Conservation (phyloP, 1,140 invertebrate genomes). For the Vanessa tameamea region DNA sequence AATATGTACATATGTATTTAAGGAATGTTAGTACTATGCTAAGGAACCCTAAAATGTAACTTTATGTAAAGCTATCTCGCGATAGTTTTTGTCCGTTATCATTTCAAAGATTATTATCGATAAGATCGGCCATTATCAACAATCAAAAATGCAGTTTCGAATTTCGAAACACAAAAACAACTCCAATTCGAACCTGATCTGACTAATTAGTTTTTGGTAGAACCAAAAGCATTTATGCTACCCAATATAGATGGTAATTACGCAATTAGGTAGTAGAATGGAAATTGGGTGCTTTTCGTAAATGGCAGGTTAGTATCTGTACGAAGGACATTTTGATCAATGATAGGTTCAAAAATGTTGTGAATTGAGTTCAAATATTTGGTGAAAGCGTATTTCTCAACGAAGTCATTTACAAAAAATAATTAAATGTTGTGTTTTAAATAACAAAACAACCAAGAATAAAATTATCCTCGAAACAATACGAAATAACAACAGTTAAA, state of each 20-base stretch:
- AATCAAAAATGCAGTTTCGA: constrained; percentile 35
- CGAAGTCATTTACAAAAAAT: neutral
- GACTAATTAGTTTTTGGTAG: constrained; percentile 31
- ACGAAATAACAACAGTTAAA: no score
- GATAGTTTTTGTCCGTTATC: constrained; percentile 32
- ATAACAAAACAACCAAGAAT: no score
- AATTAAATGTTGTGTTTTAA: neutral
- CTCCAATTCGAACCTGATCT: constrained; percentile 25
- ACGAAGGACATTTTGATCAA: constrained; percentile 1
- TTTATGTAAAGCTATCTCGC: constrained; percentile 15
- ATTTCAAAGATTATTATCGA: constrained; percentile 35
- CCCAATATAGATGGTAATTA: constrained; percentile 31
- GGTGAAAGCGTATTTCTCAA: neutral
- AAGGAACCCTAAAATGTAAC: neutral
- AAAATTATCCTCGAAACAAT: no score
- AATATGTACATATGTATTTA: no score
- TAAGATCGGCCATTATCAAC: constrained; percentile 34
- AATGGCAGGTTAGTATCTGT: constrained; percentile 16
- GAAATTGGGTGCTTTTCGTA: constrained; percentile 21
- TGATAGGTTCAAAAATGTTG: neutral
- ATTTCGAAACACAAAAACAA: constrained; percentile 33
- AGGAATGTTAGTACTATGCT: neutral
- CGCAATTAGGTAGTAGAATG: constrained; percentile 19
- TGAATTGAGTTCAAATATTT: neutral
- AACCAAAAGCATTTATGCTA: constrained; percentile 19